A percentile compares a stretch with the other conserved stretches of the same genome.
Evolutionary conservation across 2,113 vertebrate species (phyloP).

Genomic region (Nothoprocta pentlandii): DNA sequence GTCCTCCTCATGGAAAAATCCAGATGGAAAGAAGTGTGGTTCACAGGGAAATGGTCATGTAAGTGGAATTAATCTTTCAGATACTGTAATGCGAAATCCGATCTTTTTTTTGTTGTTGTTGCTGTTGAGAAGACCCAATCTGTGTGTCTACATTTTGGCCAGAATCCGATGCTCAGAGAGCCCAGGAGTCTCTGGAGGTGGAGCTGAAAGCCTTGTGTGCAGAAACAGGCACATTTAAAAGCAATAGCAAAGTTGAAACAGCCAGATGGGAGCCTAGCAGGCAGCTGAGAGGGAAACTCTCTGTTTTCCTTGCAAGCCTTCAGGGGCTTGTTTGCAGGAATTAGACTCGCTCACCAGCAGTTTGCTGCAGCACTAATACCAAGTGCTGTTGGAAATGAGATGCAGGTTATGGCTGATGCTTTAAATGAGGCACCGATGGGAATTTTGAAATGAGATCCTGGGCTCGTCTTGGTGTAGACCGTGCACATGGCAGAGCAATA

Average conservation of each 20-base stretch:
- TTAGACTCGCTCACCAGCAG: slow-evolving; percentile 74
- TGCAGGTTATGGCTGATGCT: slow-evolving; percentile 71
- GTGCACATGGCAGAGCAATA: slow-evolving; percentile 69
- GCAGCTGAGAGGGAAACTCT: slow-evolving; percentile 53
- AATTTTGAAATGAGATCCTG: slow-evolving; percentile 72
- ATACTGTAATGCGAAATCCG: slow-evolving; percentile 53
- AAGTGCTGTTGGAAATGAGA: slow-evolving; percentile 72
- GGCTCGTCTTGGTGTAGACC: slow-evolving; percentile 33
- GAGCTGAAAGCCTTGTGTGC: slow-evolving; percentile 25
- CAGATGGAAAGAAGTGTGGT: slow-evolving; percentile 51
- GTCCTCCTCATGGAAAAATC: slow-evolving; percentile 57
- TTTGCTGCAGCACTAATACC: slow-evolving; percentile 71
- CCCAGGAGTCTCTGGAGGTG: slow-evolving; percentile 47
- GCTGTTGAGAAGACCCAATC: slow-evolving; percentile 46
- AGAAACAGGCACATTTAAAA: slow-evolving; percentile 69
- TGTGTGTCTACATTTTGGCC: slow-evolving; percentile 34
- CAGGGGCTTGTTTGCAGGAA: slow-evolving; percentile 75
- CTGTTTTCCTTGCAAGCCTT: slow-evolving; percentile 72
- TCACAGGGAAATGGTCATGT: slow-evolving; percentile 42
- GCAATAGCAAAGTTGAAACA: slow-evolving; percentile 71
- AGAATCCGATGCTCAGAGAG: neutral
- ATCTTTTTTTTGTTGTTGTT: slow-evolving; percentile 24
- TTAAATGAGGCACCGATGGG: slow-evolving; percentile 73
- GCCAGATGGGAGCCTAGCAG: slow-evolving; percentile 75
- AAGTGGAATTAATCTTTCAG: slow-evolving; percentile 57